phyloP scores from a whole-genome alignment of 2,888 invertebrate genomes.

The Rambutsinella grinnellia region DNA sequence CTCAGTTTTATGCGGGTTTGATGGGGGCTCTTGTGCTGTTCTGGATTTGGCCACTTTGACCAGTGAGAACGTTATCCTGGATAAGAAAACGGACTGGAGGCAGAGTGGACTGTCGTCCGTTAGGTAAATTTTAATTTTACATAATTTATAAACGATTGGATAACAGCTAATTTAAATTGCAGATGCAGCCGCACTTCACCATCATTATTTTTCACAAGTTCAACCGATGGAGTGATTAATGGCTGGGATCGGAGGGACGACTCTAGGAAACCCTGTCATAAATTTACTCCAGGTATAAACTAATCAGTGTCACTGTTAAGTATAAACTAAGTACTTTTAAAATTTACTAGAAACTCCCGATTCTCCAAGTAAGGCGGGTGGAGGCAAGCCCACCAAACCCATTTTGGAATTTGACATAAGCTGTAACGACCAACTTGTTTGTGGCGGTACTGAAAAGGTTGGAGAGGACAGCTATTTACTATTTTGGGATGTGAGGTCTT shows the following conservation, averaged over 20 bases:
- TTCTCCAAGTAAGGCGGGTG: conserved; percentile 70
- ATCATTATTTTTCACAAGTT: conserved; percentile 49
- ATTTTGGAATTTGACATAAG: conserved; percentile 83
- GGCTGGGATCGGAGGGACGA: conserved; percentile 53
- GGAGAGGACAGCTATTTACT: conserved; percentile 80
- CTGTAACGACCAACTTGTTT: conserved; percentile 78
- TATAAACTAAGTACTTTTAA: background rate
- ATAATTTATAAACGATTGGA: background rate
- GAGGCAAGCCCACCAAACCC: conserved; percentile 72
- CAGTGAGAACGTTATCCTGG: background rate
- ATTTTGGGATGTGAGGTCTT: conserved; percentile 82
- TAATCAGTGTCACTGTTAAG: background rate
- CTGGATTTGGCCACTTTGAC: conserved; percentile 33
- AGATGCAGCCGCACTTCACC: conserved; percentile 58
- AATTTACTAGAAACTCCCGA: no score
- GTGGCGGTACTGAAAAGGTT: conserved; percentile 81
- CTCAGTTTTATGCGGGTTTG: conserved; percentile 48
- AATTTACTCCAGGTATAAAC: conserved; percentile 43
- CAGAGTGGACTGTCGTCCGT: conserved; percentile 56
- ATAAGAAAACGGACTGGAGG: conserved; percentile 8
- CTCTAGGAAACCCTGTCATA: conserved; percentile 42
- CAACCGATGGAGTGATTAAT: conserved; percentile 47
- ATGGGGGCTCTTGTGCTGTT: conserved; percentile 40
- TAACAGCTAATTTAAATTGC: no score
- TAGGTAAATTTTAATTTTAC: conserved; percentile 24